A percentile compares a stretch with the other conserved stretches of the same genome.
Evolutionary conservation across 2,113 vertebrate species (phyloP).

Genomic region (Petrocephalus zakoni): DNA sequence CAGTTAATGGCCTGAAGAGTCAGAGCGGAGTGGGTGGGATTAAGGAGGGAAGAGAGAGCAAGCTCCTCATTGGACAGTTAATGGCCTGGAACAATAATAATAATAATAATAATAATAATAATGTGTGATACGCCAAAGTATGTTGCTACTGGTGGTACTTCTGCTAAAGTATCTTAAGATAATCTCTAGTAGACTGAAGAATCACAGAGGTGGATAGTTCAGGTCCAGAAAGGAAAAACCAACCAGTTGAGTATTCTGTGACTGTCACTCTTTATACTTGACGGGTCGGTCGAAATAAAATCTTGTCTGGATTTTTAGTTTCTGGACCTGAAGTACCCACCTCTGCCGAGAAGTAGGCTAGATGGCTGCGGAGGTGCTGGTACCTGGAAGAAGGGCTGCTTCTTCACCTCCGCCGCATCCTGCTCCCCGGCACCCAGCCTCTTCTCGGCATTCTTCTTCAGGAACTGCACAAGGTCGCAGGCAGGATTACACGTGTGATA

Average conservation of each 20-base stretch:
- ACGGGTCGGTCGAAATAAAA: background rate
- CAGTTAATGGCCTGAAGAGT: constrained; percentile 73
- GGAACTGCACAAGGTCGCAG: constrained; percentile 59
- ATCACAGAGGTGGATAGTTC: background rate
- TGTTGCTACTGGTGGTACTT: background rate
- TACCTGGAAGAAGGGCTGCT: constrained; percentile 84
- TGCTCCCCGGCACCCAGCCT: constrained; percentile 76
- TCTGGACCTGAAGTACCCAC: background rate
- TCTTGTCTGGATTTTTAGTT: background rate
- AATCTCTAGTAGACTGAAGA: background rate
- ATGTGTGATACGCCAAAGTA: background rate
- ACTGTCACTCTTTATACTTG: background rate
- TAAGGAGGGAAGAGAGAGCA: background rate
- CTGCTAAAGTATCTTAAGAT: background rate
- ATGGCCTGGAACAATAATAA: too few species aligned
- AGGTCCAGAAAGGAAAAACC: background rate
- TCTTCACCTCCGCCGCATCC: constrained; percentile 86
- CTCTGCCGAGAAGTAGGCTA: background rate
- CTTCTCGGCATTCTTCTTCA: constrained; percentile 81
- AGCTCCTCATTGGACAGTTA: background rate
- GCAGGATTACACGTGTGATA: background rate
- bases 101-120: background rate
- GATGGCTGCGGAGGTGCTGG: background rate
- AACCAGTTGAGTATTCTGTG: background rate
- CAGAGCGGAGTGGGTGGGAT: background rate